Base-by-base conservation (phyloP, 2,113 vertebrate species). In the Thamnaconus septentrionalis region DNA sequence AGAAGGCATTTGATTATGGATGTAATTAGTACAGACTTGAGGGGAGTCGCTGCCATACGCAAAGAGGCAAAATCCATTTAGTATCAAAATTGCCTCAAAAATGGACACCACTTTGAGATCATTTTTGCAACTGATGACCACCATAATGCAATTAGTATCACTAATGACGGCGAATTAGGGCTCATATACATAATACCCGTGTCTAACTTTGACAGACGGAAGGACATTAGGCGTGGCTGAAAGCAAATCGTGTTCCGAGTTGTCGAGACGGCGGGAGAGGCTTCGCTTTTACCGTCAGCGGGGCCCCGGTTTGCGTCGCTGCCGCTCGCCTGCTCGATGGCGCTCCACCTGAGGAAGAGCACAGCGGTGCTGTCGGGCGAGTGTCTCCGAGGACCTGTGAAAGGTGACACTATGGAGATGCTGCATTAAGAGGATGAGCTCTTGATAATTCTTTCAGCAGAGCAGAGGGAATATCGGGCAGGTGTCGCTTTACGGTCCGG, bases 1-100 rank as follows among this genome's bases (percentile, higher is more conserved):
- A 91, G 88, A 91, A 90, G 46, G 85, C 89, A 91, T 93, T 90
- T 91, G 86, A 88, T 89, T 92, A 90, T 90, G 71, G 86, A 86
- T 83, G 86, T 90, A 91, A 92, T 92, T 90, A 91, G 89, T 88
- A 85, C 73, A 79, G 87, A 74, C 80, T 86, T 80, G 76, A 83
- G 71, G 78, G 81, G 79, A 76, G 77, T 81, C 71, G 72, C 74
- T 82, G 77, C 76, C 78, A 79, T 79, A 83, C 80, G 82, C 83
- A 88, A 84, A 84, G 84, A 83, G 72, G 50, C 67, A 78, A 85
- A 86, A 90, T 79, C 81, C 78, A 84, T 82, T 88, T 90, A 89
- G 84, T 84, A 88, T 89, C 82, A 87, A 87, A 88, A 90, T 87
- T 80, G 84, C 76, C 84, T 86, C 76, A 84, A 85, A 85, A 88